Evolutionary conservation across 2,888 invertebrate genomes (phyloP).

Genomic region (Eilema caniola): DNA sequence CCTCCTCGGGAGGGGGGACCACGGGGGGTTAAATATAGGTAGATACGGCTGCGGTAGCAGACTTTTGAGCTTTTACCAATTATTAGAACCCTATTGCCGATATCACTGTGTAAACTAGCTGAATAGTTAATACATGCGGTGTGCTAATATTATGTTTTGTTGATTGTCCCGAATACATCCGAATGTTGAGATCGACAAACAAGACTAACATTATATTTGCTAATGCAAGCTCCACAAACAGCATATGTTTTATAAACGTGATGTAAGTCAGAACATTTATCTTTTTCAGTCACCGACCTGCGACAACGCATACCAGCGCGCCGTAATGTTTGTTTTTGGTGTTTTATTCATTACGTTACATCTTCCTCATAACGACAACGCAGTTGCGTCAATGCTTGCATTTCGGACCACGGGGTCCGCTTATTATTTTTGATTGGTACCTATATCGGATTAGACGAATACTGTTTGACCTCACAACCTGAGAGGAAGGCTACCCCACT

Average conservation of each 20-base stretch:
- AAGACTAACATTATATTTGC: slow-evolving; percentile 4
- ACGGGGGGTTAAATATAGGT: no score
- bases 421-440: no score
- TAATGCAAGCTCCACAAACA: neutral
- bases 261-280: neutral
- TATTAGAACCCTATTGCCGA: neutral
- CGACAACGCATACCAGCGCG: neutral
- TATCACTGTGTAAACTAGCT: neutral
- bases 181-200: neutral
- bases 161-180: slow-evolving; percentile 4
- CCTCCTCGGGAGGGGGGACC: no score
- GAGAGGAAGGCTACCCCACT: no score
- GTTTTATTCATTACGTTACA: neutral
- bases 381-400: no score
- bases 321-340: neutral
- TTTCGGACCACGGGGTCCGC: no score
- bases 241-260: neutral
- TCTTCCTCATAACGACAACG: no score
- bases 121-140: neutral
- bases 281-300: neutral
- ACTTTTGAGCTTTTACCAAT: no score
- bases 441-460: no score
- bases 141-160: neutral
- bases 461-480: no score
- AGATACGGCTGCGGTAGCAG: no score